These are phyloP conservation scores for Balearica regulorum DNA, from an alignment of 2,797 vertebrate genomes.

Conservation along the genomic window DNA sequence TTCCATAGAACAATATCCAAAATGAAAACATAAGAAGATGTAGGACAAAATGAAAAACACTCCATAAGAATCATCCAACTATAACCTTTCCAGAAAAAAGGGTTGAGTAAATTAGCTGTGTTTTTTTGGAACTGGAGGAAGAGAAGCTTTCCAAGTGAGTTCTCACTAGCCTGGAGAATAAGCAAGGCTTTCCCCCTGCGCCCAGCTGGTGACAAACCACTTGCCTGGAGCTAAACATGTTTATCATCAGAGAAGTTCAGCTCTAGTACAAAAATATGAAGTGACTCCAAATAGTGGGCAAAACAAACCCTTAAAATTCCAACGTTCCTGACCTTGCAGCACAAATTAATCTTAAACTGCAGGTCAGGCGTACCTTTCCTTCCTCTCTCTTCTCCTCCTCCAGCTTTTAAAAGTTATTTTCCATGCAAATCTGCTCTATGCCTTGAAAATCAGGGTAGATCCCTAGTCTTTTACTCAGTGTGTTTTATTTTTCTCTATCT, in stretches of 20 bases:
- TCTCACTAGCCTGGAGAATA: neutral
- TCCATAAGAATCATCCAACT: neutral
- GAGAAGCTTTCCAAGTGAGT: neutral
- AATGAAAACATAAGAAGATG: neutral
- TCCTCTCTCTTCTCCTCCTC: neutral
- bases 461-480: neutral
- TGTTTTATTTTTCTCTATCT: neutral
- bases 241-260: neutral
- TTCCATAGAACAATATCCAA: neutral
- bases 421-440: neutral
- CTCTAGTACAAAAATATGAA: slow-evolving; percentile 3
- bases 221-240: neutral
- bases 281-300: neutral
- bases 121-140: neutral
- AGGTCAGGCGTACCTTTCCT: neutral
- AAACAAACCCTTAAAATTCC: slow-evolving; percentile 3
- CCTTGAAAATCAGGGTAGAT: neutral
- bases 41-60: neutral
- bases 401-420: neutral
- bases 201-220: neutral
- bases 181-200: neutral
- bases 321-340: neutral
- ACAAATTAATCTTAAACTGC: neutral
- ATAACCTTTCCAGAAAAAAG: neutral
- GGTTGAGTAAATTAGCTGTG: neutral